Percentiles rank a stretch among this genome's conserved stretches.
These are phyloP conservation scores for Lampris incognitus DNA, from an alignment of 2,113 vertebrate genomes.

Conservation along the genomic window DNA sequence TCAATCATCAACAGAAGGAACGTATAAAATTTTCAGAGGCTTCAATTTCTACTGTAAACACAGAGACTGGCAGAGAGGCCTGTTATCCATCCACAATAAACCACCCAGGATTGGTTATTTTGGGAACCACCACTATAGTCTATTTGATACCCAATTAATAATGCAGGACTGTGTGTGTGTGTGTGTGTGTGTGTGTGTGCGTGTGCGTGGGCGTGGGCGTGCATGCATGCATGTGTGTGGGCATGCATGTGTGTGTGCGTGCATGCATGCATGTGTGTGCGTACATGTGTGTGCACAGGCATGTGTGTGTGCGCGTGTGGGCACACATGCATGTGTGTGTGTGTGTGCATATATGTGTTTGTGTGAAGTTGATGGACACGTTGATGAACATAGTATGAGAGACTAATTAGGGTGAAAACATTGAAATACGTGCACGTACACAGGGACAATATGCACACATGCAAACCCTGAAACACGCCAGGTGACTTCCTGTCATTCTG, in stretches of 20 bases:
- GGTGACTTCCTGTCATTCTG: too few species aligned
- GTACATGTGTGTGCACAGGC: background rate
- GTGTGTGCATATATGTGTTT: background rate
- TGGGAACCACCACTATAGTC: background rate
- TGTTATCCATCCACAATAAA: conserved; percentile 20
- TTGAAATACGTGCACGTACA: too few species aligned
- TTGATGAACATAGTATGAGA: too few species aligned
- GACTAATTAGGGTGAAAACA: too few species aligned
- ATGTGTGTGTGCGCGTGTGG: background rate
- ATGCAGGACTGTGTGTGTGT: conserved; percentile 3
- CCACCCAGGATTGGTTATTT: conserved; percentile 8
- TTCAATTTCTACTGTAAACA: conserved; percentile 69
- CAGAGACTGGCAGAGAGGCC: conserved; percentile 19
- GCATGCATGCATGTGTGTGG: background rate
- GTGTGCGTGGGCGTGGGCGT: background rate
- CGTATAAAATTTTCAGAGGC: conserved; percentile 64
- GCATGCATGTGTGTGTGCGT: background rate
- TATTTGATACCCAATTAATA: conserved; percentile 15
- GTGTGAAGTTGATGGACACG: too few species aligned
- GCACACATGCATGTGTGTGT: background rate
- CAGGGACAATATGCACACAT: too few species aligned
- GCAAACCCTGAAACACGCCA: too few species aligned
- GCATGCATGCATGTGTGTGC: background rate
- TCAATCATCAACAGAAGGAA: conserved; percentile 39
- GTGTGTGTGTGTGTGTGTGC: background rate